Evolutionary conservation across 2,797 vertebrate species (phyloP), one percentile per base, ranked within the genome.

Genomic region (Podargus strigoides): DNA sequence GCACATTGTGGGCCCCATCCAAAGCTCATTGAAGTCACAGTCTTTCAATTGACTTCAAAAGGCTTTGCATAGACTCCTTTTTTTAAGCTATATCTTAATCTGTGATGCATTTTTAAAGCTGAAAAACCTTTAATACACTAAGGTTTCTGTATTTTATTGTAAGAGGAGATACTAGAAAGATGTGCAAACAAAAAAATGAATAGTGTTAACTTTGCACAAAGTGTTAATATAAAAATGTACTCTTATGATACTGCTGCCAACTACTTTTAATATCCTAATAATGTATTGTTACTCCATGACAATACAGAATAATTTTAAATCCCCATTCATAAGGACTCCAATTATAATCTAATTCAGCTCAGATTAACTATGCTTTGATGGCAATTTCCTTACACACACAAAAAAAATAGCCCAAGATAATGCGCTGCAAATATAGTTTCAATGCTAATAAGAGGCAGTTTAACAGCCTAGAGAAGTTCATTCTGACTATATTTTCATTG

Each of bases 341-440:
- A 97, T 97, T 97, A 97, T 97, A 97, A 98, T 97, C 95, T 96
- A 97, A 97, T 97, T 97, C 95, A 93, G 88, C 94, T 97, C 96
- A 97, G 97, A 97, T 98, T 97, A 97, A 97, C 95, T 96, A 95
- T 86, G 96, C 72, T 97, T 97, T 96, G 91, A 97, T 95, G 93
- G 95, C 89, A 97, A 96, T 97, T 97, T 96, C 87, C 89, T 95
- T 95, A 96, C 75, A 92, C 75, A 92, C 69, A 95, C 96, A 93
- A 50, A 42, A 97, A 98, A 97, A 97, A 97, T 89, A 97, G 90
- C 91, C 90, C 94, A 97, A 95, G 87, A 97, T 97, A 97, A 97
- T 97, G 88, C 34, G 26, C 85, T 96, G 82, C 95, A 96, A 97
- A 97, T 96, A 97, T 60, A 95, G 94, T 97, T 97, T 97, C 93